A percentile compares a stretch with the other conserved stretches of the same genome.
phyloP scores from a whole-genome alignment of 2,888 invertebrate genomes.

The Nysson spinosus region DNA sequence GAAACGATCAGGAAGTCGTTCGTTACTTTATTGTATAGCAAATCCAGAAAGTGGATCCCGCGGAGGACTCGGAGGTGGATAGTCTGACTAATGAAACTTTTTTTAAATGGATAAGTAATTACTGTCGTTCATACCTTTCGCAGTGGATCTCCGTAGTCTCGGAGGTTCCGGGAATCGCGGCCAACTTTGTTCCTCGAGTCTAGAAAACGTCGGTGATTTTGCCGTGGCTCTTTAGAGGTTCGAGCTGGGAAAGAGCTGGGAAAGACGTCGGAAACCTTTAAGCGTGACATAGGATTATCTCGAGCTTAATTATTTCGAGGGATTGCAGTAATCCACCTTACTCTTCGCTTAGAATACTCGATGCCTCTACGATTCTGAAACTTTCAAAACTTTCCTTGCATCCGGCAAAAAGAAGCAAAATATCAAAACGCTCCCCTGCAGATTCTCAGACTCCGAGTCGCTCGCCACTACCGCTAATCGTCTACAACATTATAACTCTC shows the following conservation, averaged over 20 bases:
- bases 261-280: slow-evolving; percentile 17
- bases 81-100: background rate
- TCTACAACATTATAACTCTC: no score
- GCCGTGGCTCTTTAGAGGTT: background rate
- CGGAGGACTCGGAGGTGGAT: background rate
- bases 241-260: no score
- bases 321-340: slow-evolving; percentile 40
- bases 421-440: no score
- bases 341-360: slow-evolving; percentile 35
- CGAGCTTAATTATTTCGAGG: slow-evolving; percentile 43
- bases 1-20: no score
- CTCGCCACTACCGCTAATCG: no score
- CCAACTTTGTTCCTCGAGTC: background rate
- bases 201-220: background rate
- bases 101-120: background rate
- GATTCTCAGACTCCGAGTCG: no score
- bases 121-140: background rate
- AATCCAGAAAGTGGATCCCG: slow-evolving; percentile 6
- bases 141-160: slow-evolving; percentile 1
- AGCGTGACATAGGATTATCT: slow-evolving; percentile 35
- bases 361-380: slow-evolving; percentile 26
- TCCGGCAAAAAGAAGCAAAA: no score
- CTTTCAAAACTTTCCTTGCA: no score
- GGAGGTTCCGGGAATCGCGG: background rate
- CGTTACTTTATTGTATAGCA: no score